phyloP scores from a whole-genome alignment of 92 coral and sea anemone species.

The Bergia sp. region DNA sequence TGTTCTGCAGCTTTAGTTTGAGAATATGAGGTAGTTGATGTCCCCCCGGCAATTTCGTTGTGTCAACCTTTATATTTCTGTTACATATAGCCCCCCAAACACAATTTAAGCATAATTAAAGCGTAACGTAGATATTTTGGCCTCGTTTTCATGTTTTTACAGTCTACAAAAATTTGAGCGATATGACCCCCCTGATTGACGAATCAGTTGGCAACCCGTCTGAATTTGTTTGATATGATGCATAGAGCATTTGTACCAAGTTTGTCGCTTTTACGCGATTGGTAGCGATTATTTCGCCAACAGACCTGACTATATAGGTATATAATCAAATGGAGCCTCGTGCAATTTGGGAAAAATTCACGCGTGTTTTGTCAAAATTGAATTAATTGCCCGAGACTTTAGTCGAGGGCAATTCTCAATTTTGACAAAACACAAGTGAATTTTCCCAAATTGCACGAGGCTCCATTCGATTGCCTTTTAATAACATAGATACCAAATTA shows the following conservation, averaged over 20 bases:
- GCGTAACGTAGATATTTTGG: neutral
- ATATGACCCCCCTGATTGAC: neutral
- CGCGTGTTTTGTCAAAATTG: no score
- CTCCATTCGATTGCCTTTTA: neutral
- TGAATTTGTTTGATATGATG: neutral
- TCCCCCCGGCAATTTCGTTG: neutral
- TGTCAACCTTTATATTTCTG: neutral
- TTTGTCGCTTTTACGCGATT: neutral
- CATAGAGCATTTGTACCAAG: neutral
- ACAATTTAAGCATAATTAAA: neutral
- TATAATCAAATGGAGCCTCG: neutral
- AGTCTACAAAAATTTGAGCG: neutral
- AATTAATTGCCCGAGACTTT: no score
- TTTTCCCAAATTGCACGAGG: neutral
- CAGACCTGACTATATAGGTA: neutral
- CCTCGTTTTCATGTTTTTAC: neutral
- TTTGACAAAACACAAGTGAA: no score
- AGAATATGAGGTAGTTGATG: neutral
- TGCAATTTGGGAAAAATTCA: no score
- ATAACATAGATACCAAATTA: no score
- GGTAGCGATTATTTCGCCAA: neutral
- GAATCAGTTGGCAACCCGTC: neutral
- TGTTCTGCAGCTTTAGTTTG: neutral
- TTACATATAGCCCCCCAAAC: neutral
- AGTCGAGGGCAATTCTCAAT: neutral